Evolutionary conservation across 2,113 vertebrate species (phyloP).

Genomic region (Synchiropus splendidus): DNA sequence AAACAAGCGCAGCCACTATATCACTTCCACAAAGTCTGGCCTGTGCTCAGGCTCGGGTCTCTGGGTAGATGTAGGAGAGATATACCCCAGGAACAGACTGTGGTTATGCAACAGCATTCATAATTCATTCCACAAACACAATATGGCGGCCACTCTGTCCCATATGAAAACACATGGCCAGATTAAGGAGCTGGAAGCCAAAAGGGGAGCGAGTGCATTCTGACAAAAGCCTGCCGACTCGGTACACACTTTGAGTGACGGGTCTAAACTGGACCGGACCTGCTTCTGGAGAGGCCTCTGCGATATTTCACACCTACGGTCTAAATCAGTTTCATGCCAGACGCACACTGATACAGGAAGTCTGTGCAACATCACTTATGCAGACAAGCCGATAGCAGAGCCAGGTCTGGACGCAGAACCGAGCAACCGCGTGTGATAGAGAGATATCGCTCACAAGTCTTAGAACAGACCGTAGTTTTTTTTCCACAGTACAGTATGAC

Average conservation of each 20-base stretch:
- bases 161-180: constrained; percentile 39
- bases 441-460: too few relatives aligned
- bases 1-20: constrained; percentile 54
- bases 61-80: constrained; percentile 49
- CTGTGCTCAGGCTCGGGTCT: constrained; percentile 43
- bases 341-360: constrained; percentile 14
- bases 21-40: constrained; percentile 44
- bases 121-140: constrained; percentile 61
- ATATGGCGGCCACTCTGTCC: constrained; percentile 48
- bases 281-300: constrained; percentile 22
- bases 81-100: constrained; percentile 39
- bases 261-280: constrained; percentile 38
- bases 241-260: constrained; percentile 13
- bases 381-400: too few relatives aligned
- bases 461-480: too few relatives aligned
- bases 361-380: constrained; percentile 10
- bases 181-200: constrained; percentile 32
- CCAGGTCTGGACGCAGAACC: too few relatives aligned
- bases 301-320: constrained; percentile 34
- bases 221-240: constrained; percentile 4
- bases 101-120: constrained; percentile 57
- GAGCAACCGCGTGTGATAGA: too few relatives aligned
- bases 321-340: constrained; percentile 26
- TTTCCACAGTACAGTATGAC: too few relatives aligned
- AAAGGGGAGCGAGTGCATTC: constrained; percentile 36